These are phyloP conservation scores for Diplolepis rosae DNA, from an alignment of 2,888 invertebrate genomes.

Conservation along the genomic window DNA sequence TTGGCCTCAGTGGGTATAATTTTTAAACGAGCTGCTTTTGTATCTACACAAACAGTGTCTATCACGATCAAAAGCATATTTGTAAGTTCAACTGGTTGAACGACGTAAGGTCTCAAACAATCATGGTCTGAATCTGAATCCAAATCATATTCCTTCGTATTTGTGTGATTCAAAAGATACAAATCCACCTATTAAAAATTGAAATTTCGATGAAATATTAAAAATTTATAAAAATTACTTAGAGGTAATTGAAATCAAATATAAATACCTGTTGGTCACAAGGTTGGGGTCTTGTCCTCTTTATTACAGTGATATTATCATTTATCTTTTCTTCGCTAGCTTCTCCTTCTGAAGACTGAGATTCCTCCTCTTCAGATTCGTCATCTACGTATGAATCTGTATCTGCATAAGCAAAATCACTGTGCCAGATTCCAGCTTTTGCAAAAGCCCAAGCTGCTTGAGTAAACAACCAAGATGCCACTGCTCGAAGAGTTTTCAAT, in stretches of 20 bases:
- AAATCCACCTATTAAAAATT: constrained; percentile 66
- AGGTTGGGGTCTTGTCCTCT: constrained; percentile 87
- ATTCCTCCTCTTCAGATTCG: constrained; percentile 51
- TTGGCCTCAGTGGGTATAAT: constrained; percentile 71
- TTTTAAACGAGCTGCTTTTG: constrained; percentile 74
- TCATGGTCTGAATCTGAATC: constrained; percentile 52
- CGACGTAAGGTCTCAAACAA: constrained; percentile 80
- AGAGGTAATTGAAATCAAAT: not conserved
- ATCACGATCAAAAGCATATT: constrained; percentile 87
- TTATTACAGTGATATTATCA: constrained; percentile 81
- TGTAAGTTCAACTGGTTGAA: constrained; percentile 83
- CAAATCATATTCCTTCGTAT: constrained; percentile 59
- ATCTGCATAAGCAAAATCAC: constrained; percentile 58
- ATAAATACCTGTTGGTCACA: constrained; percentile 83
- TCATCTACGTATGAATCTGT: constrained; percentile 50
- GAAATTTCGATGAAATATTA: not conserved
- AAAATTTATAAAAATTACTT: not conserved
- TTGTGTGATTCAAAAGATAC: constrained; percentile 70
- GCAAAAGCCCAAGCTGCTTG: constrained; percentile 63
- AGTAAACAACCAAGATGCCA: constrained; percentile 63
- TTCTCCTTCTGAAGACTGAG: constrained; percentile 61
- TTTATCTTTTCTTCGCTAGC: constrained; percentile 76
- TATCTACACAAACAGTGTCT: constrained; percentile 78
- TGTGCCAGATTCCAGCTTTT: constrained; percentile 62
- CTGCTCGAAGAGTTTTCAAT: constrained; percentile 57